Base-by-base conservation (phyloP, 1,140 invertebrate genomes). In the Papilio xuthus region DNA sequence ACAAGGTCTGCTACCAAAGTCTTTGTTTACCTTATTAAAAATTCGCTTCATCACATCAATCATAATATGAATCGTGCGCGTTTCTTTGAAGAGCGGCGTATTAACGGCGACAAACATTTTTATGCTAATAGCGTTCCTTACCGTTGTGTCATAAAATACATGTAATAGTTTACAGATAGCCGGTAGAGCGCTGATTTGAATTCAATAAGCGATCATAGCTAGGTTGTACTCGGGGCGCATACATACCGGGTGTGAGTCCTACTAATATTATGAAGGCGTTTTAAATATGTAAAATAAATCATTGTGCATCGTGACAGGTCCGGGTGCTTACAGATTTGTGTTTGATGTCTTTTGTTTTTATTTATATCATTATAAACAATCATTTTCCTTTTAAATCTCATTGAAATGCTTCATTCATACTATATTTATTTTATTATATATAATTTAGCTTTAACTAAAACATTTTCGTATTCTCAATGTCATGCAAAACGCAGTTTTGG, bases 21-120 rank as follows among this genome's bases (percentile, higher is more conserved):
- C 85, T 88, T 90, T 89, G 88, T 88, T 87, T 67, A 77, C 80
- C 83, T 85, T 86, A 88, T 88, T 86, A 84, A 85, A 83, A 85
- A 85, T 86, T 83, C 83, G 78, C 83, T 86, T 86, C 85, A 88
- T 87, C 87, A 85, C 86, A 81, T 79, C 80, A 76, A 76, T 76
- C 56, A 76, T 53, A 53, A 20, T 76, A 26, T 41, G 74, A 76
- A 20, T 32, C 10, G 56, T 42, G 8, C 23, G 23, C 26, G 23
- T 42, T 76, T 56, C 74, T 23, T 76, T 63, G 26, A 37, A 60
- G 41, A 42, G 53, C 44, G 53, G 74, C 53, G 74, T 76, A 60
- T 60, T 42, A 75, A 76, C 37, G 75, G 77, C 73, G 72, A 85
- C 81, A 78, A 74, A 79, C 80, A 85, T 82, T 73, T 79, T 70